Evolutionary conservation across 2,888 invertebrate species (phyloP).

Genomic region (Himalopsyche japonica): DNA sequence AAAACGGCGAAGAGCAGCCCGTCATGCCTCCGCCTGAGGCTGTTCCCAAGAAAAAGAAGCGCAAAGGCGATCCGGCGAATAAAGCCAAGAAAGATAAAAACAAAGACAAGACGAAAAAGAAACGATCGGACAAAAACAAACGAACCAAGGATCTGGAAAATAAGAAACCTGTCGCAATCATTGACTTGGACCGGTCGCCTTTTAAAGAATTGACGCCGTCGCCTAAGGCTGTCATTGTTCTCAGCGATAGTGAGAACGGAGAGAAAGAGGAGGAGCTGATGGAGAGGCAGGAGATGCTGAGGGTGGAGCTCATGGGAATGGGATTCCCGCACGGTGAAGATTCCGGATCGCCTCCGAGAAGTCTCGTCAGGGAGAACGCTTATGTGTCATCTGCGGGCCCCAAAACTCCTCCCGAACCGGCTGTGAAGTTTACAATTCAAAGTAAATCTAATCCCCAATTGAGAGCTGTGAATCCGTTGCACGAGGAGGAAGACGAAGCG

Average conservation of each 20-base stretch:
- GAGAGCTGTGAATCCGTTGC: constrained; percentile 64
- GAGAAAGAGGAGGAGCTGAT: constrained; percentile 52
- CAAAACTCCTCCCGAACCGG: constrained; percentile 76
- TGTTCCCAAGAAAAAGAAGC: constrained; percentile 47
- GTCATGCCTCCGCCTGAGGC: constrained; percentile 44
- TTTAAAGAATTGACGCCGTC: constrained; percentile 82
- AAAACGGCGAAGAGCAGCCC: constrained; percentile 48
- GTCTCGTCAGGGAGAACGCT: constrained; percentile 41
- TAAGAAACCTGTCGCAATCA: constrained; percentile 80
- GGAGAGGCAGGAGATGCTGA: constrained; percentile 46
- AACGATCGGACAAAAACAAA: constrained; percentile 37
- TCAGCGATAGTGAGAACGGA: constrained; percentile 78
- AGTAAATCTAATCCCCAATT: constrained; percentile 58
- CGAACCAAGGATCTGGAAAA: constrained; percentile 50
- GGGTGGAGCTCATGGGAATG: constrained; percentile 48
- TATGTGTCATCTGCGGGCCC: constrained; percentile 61
- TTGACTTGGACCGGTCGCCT: constrained; percentile 83
- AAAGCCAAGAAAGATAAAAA: constrained; percentile 46
- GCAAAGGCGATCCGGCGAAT: constrained; percentile 47
- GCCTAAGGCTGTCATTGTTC: constrained; percentile 78
- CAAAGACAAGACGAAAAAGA: constrained; percentile 44
- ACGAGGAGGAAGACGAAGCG: constrained; percentile 56
- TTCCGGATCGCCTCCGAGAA: constrained; percentile 37
- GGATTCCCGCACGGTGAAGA: constrained; percentile 44
- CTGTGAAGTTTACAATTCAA: constrained; percentile 66